Evolutionary conservation across 2,797 vertebrate species (phyloP), one percentile per base, ranked within the genome.

Genomic region (Enteromius radiatus): DNA sequence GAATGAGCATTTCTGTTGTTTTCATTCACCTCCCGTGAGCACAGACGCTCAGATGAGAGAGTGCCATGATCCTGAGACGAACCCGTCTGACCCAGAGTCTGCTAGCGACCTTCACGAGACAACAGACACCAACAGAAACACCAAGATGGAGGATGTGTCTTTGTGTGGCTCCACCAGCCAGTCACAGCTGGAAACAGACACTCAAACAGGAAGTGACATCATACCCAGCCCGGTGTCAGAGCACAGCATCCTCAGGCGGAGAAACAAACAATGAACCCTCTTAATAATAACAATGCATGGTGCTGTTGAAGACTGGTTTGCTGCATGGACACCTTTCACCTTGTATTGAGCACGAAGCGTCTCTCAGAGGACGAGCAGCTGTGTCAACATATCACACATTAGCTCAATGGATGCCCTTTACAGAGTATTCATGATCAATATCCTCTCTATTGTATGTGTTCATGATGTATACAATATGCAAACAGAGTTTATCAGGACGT

Each of bases 181-280:
- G 36, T 65, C 47, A 21, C 64, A 43, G 75, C 9, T 45, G 0
- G 26, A 31, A 45, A 43, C 33, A 1, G 21, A 4, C 8, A 4
- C 77, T 26, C n/a, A 0, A 12, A 21, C 82, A 64, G 74, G 67
- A 47, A 61, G 43, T 38, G 45, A 77, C 26, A 47, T 23, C 49
- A 47, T 17, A 5, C 5, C 73, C 10, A 26, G 26, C 11, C 31
- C 61, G 3, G 10, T 4, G 2, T 63, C 78, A 0, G 41, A 85
- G 21, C 14, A 70, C 49, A 26, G 80, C 33, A 28, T 84, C 0
- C 76, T 93, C 63, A 91, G 93, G 47, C 86, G 88, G 65, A 90
- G 92, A 84, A 90, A 85, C 85, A 91, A 23, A n/a, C 80, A 31
- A 81, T 85, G 90, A 86, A 82, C 89, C 86, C 78, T 52, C 15